Conservation (phyloP, 2,797 vertebrate species). For the Nyctalus aviator region DNA sequence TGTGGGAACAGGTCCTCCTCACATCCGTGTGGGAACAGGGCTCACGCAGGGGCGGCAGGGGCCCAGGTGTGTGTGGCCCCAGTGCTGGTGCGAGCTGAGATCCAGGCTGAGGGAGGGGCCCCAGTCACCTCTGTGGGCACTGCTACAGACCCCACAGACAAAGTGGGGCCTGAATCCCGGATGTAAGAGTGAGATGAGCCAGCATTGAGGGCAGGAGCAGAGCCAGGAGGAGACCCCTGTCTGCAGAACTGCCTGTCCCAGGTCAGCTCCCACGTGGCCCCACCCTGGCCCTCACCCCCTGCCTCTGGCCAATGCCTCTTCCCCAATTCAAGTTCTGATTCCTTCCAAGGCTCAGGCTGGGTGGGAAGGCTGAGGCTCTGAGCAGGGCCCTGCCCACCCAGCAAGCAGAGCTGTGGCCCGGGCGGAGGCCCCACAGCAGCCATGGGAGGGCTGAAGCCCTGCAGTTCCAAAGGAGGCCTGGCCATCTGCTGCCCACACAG, state of each 20-base stretch:
- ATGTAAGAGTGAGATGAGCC: background rate
- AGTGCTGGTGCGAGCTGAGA: background rate
- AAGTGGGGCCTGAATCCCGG: rapidly evolving
- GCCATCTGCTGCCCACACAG: too few species aligned
- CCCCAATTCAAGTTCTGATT: background rate
- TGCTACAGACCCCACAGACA: background rate
- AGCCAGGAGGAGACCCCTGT: background rate
- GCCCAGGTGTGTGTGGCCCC: background rate
- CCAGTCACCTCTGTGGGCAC: background rate
- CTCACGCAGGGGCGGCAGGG: background rate
- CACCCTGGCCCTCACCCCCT: background rate
- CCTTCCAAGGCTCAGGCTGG: background rate
- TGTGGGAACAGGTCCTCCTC: background rate
- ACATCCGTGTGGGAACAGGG: too few species aligned
- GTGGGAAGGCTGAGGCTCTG: background rate
- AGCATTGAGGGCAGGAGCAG: background rate
- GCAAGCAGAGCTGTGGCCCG: background rate
- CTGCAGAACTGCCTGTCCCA: background rate
- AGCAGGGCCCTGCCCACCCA: too few species aligned
- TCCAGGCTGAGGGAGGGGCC: background rate
- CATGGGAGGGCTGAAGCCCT: background rate
- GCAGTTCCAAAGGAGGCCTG: background rate
- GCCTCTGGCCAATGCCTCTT: background rate
- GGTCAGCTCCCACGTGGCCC: background rate
- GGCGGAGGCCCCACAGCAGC: background rate